A percentile compares a stretch with the other conserved stretches of the same genome.
Conservation (phyloP, 2,888 invertebrate genomes). For the Rhamnusium bicolor region DNA sequence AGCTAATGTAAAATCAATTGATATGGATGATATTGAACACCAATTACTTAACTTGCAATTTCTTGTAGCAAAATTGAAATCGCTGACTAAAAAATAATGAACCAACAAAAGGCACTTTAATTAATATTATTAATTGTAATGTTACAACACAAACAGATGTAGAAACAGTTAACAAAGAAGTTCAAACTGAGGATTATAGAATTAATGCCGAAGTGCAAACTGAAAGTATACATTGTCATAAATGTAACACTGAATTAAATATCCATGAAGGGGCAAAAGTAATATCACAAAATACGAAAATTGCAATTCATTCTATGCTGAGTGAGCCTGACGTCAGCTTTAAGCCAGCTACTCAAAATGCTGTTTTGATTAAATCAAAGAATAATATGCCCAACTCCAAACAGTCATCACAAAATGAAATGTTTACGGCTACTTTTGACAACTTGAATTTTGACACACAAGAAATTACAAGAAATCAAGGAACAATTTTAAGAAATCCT, state of each 20-base stretch:
- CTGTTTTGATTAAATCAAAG: not conserved
- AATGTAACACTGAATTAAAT: not conserved
- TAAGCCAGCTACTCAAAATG: not conserved
- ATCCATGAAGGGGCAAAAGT: not conserved
- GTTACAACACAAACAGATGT: conserved; percentile 5
- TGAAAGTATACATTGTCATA: not conserved
- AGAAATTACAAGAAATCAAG: conserved; percentile 32
- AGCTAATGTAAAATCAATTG: not conserved
- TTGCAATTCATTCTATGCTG: not conserved
- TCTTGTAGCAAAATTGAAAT: conserved; percentile 9
- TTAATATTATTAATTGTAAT: not conserved
- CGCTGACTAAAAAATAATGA: not conserved
- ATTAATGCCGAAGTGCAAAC: conserved; percentile 8
- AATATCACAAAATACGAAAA: not conserved
- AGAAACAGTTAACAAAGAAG: not conserved
- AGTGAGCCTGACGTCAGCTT: not conserved
- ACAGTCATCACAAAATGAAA: conserved; percentile 23
- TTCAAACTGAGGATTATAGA: conserved; percentile 6
- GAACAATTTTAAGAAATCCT: not conserved
- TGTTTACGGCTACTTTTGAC: conserved; percentile 36
- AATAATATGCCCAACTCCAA: not conserved
- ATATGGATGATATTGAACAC: not conserved
- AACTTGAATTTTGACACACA: conserved; percentile 43
- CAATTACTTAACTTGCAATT: not conserved
- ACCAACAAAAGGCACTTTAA: not conserved